Evolutionary conservation across 2,888 invertebrate species (phyloP), one percentile per base, ranked within the genome.

Genomic region (Drosophila infuscata): DNA sequence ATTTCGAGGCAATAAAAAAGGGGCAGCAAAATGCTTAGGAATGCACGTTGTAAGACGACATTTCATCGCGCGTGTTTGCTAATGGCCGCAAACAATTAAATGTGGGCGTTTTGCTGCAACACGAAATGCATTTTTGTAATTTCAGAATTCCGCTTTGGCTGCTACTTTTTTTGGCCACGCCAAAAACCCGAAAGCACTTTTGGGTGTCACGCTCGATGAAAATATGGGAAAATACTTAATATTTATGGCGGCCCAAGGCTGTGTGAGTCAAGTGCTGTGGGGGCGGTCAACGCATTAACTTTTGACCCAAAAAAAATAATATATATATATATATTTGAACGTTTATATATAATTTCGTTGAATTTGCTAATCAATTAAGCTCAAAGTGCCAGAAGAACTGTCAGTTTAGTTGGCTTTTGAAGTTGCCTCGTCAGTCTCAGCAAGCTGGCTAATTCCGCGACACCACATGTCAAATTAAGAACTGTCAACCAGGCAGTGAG

Each of bases 321-420:
- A 9, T n/a, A 35, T 53, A 29, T 49, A 25, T 32, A 30, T 35
- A 49, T 59, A 48, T 30, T 56, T 48, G 29, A 66, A 71, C 72
- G 41, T 60, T 60, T 52, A 66, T 59, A 71, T 64, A 71, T 46
- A 78, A 67, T 70, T 74, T 61, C 51, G 38, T 51, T 65, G 53
- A 76, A 76, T 84, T 46, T 80, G 73, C 70, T 74, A 88, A 85
- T 83, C 88, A 89, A 85, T 85, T 89, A 89, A 70, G 81, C 75
- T 79, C 64, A 88, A 82, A 76, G 53, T 67, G 62, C 58, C 70
- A 57, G 61, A 49, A 48, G 58, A 74, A 67, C 83, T 77, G 81
- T 81, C 83, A 81, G 41, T 54, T 74, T 53, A 53, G 49, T 65
- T 77, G 69, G 74, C 66, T 77, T 87, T 74, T 88, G 76, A 88